Conservation (phyloP, 2,113 vertebrate genomes). For the Daboia siamensis region DNA sequence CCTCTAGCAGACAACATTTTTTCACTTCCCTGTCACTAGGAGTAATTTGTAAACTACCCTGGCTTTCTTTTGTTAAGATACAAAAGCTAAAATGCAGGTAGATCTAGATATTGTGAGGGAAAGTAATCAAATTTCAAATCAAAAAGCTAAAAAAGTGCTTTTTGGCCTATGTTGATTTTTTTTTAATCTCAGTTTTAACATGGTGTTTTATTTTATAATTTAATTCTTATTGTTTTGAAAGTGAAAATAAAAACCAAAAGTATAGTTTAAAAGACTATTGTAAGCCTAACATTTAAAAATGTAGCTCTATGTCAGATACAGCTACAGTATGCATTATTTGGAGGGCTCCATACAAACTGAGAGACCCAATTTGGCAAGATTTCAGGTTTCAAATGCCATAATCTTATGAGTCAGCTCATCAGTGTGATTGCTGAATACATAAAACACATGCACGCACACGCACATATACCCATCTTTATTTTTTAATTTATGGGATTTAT, state of each 20-base stretch:
- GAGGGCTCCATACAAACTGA: neutral
- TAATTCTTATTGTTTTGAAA: neutral
- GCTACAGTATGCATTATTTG: neutral
- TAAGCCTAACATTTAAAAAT: neutral
- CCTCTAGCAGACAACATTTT: neutral
- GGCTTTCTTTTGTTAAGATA: neutral
- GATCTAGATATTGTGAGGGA: neutral
- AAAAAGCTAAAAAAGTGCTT: neutral
- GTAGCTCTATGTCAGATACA: neutral
- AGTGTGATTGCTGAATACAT: neutral
- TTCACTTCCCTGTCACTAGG: neutral
- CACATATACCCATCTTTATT: neutral
- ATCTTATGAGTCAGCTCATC: neutral
- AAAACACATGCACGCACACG: neutral
- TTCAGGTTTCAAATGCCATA: neutral
- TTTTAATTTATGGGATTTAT: neutral
- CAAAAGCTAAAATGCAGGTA: neutral
- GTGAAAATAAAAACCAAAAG: neutral
- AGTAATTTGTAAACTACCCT: neutral
- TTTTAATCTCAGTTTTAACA: neutral
- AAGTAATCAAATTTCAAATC: neutral
- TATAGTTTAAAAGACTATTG: neutral
- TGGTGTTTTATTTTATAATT: neutral
- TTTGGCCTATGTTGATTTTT: neutral
- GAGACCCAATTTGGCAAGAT: neutral